Conservation (phyloP, 1,140 invertebrate genomes). For the Nebria ingens region DNA sequence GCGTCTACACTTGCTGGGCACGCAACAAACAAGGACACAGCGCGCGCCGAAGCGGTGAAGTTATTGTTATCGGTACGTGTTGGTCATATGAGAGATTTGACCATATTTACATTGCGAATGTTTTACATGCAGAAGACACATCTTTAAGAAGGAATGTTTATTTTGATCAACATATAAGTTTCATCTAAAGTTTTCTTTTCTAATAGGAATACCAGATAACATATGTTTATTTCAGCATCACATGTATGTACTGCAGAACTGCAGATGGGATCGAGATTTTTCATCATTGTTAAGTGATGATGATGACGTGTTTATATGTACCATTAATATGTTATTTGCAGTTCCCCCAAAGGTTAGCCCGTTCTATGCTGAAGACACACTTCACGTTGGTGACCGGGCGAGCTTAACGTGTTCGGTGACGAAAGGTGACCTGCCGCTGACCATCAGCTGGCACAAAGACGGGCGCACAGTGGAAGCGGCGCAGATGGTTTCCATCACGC, state of each 20-base stretch:
- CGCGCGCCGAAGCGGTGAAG: slow-evolving; percentile 58
- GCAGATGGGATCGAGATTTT: not conserved
- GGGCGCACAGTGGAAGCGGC: slow-evolving; percentile 50
- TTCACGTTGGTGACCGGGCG: slow-evolving; percentile 66
- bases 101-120: too few species aligned
- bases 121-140: too few species aligned
- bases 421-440: slow-evolving; percentile 65
- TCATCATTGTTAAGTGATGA: not conserved
- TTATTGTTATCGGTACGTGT: slow-evolving; percentile 60
- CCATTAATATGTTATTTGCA: too few species aligned
- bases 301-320: slow-evolving; percentile 20
- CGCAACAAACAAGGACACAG: slow-evolving; percentile 63
- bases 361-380: slow-evolving; percentile 57
- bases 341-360: slow-evolving; percentile 73
- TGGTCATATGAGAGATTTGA: not conserved
- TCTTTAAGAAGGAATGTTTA: not conserved
- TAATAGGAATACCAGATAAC: too few species aligned
- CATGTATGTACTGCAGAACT: not conserved
- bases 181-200: not conserved
- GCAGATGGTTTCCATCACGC: slow-evolving; percentile 52
- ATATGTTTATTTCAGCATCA: not conserved
- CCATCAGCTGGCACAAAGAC: slow-evolving; percentile 69
- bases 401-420: slow-evolving; percentile 66
- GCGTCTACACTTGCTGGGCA: slow-evolving; percentile 66
- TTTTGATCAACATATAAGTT: not conserved